These are phyloP conservation scores for Chloroceryle aenea DNA, from an alignment of 2,113 vertebrate species.

Conservation along the genomic window DNA sequence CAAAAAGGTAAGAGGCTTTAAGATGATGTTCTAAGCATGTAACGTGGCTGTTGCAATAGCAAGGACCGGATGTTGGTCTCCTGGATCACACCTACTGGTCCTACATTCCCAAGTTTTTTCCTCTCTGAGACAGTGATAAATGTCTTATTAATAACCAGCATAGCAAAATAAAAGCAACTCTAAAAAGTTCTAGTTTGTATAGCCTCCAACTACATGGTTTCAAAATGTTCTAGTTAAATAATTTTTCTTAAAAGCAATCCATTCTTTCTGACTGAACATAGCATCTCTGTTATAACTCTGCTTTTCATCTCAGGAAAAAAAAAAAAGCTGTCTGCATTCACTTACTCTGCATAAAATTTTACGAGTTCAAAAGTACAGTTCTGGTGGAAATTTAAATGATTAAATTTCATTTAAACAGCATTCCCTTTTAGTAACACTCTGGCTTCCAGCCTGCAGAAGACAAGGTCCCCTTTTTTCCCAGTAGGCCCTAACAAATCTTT, in stretches of 20 bases:
- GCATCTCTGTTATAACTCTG: neutral
- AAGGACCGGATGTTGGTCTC: neutral
- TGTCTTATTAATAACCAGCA: neutral
- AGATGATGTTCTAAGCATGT: neutral
- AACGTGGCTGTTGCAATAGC: neutral
- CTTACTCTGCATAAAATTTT: constrained; percentile 46
- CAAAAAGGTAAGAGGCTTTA: neutral
- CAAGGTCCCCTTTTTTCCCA: constrained; percentile 43
- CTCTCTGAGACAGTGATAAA: neutral
- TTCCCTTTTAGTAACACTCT: constrained; percentile 49
- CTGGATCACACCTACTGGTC: neutral
- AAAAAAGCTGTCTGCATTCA: constrained; percentile 14
- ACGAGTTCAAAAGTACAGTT: constrained; percentile 43
- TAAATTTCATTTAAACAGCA: constrained; percentile 55
- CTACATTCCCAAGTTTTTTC: neutral
- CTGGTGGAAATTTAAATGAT: constrained; percentile 58
- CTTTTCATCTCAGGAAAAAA: neutral
- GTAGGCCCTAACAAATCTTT: constrained; percentile 24
- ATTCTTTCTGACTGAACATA: neutral
- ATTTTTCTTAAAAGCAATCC: neutral
- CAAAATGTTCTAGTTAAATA: neutral
- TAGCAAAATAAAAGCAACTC: constrained; percentile 4
- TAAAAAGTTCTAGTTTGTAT: neutral
- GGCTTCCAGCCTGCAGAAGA: constrained; percentile 36
- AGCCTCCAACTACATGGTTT: neutral